Evolutionary conservation across 1,140 invertebrate species (phyloP).

Genomic region (Daktulosphaira vitifoliae): DNA sequence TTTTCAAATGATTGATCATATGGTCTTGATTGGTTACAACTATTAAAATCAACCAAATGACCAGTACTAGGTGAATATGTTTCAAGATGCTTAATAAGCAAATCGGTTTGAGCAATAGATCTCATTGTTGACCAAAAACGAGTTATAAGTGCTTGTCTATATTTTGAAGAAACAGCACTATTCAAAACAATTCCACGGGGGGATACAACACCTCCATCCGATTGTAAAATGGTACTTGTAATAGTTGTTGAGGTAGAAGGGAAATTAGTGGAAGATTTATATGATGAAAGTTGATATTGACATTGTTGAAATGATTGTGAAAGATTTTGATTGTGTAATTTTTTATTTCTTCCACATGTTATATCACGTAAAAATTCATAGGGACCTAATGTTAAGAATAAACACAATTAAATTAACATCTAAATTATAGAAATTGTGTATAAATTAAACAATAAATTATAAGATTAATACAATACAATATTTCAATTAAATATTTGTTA

Average conservation of each 20-base stretch:
- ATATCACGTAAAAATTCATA: conserved; percentile 76
- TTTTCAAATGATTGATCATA: not conserved
- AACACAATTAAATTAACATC: conserved; percentile 2
- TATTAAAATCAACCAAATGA: not conserved
- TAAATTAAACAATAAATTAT: no score
- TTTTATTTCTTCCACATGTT: conserved; percentile 49
- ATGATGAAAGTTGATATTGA: conserved; percentile 17
- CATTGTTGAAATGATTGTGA: not conserved
- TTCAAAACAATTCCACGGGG: conserved; percentile 43
- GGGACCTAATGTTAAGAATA: conserved; percentile 48
- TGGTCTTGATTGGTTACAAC: not conserved
- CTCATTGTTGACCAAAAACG: conserved; percentile 59
- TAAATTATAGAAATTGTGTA: no score
- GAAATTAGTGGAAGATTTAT: not conserved
- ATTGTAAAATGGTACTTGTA: not conserved
- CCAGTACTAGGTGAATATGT: conserved; percentile 56
- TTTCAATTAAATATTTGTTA: no score
- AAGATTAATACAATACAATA: no score
- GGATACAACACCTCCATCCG: no score
- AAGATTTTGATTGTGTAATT: not conserved
- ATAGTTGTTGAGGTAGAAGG: conserved; percentile 9
- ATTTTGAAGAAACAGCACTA: conserved; percentile 58
- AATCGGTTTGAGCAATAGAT: conserved; percentile 59
- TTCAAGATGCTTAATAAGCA: conserved; percentile 61
- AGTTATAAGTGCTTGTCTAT: conserved; percentile 58